phyloP scores from a whole-genome alignment of 2,888 invertebrate species.

The Drosophila eohydei region DNA sequence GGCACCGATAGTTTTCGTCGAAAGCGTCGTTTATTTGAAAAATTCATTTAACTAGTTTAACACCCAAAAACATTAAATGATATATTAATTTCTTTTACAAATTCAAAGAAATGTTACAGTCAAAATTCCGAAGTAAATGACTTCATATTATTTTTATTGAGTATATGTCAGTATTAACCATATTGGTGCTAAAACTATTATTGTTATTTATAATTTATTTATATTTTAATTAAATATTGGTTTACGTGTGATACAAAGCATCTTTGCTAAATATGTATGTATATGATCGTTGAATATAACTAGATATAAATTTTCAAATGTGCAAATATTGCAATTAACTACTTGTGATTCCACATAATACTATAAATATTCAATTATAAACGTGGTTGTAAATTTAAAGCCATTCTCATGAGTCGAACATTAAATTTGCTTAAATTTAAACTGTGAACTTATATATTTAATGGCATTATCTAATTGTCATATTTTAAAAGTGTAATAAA shows the following conservation, averaged over 20 bases:
- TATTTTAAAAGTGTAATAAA: slow-evolving; percentile 59
- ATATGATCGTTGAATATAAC: slow-evolving; percentile 47
- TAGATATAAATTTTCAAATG: slow-evolving; percentile 38
- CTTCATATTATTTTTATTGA: slow-evolving; percentile 40
- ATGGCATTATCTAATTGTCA: slow-evolving; percentile 30
- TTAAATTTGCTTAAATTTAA: slow-evolving; percentile 52
- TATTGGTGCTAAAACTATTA: slow-evolving; percentile 44
- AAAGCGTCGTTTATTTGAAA: not conserved
- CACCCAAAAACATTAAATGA: not conserved
- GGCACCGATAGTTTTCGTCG: not conserved
- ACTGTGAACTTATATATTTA: slow-evolving; percentile 31
- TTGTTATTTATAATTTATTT: slow-evolving; percentile 26
- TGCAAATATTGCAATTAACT: slow-evolving; percentile 61
- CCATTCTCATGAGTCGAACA: slow-evolving; percentile 52
- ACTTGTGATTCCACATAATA: slow-evolving; percentile 52
- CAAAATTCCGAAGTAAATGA: slow-evolving; percentile 8
- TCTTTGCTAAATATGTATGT: slow-evolving; percentile 46
- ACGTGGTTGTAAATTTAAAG: slow-evolving; percentile 68
- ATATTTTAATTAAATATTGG: slow-evolving; percentile 32
- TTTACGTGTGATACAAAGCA: slow-evolving; percentile 31
- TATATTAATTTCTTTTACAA: not conserved
- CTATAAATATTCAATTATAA: slow-evolving; percentile 53
- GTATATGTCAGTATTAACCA: slow-evolving; percentile 30
- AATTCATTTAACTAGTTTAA: too few relatives aligned
- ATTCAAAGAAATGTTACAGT: not conserved